Evolutionary conservation across 2,113 vertebrate genomes (phyloP).

Genomic region (Psittacara wagleri): DNA sequence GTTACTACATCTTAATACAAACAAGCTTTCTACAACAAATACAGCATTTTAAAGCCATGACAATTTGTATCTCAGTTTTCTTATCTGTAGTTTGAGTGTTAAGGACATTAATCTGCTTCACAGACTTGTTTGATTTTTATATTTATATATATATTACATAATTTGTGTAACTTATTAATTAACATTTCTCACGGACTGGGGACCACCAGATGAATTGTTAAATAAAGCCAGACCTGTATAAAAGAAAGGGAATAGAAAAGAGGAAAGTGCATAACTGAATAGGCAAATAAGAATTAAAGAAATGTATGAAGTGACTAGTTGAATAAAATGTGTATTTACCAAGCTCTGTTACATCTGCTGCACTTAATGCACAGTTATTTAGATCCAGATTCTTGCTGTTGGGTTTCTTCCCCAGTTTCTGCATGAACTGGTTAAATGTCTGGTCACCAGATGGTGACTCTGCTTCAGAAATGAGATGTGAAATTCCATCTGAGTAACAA

Average conservation of each 20-base stretch:
- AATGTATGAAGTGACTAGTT: background rate
- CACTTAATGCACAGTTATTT: conserved; percentile 78
- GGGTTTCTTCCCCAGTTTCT: conserved; percentile 78
- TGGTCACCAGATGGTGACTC: conserved; percentile 65
- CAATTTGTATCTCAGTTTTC: background rate
- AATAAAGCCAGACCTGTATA: background rate
- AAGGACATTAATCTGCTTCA: background rate
- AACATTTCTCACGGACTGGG: background rate
- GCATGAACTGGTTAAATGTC: conserved; percentile 76
- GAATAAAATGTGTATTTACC: conserved; percentile 65
- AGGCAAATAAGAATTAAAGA: background rate
- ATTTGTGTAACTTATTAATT: background rate
- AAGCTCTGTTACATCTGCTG: conserved; percentile 76
- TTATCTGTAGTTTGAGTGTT: background rate
- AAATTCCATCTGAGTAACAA: conserved; percentile 37
- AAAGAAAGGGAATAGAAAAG: background rate
- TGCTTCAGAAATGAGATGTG: conserved; percentile 7
- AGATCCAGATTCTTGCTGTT: conserved; percentile 74
- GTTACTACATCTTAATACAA: background rate
- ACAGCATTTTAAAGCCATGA: background rate
- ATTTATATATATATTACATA: background rate
- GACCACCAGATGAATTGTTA: background rate
- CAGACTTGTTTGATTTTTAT: background rate
- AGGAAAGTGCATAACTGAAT: background rate
- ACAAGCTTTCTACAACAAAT: background rate